A percentile compares a stretch with the other conserved stretches of the same genome.
These are phyloP conservation scores for Montipora cactus DNA, from an alignment of 64 coral and sea anemone genomes.

Conservation along the genomic window DNA sequence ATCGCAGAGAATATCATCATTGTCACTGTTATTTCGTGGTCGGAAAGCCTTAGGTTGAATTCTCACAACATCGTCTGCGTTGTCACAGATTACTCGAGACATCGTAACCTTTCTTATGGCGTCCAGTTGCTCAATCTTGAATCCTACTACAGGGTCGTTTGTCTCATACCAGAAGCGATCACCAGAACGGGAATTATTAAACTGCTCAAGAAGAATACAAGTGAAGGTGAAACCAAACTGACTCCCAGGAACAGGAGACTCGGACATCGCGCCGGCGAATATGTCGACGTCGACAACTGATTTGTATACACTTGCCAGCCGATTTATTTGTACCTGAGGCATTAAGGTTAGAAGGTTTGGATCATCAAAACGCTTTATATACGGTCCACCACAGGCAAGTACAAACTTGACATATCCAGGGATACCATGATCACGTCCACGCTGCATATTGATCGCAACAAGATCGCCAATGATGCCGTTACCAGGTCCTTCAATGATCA, in stretches of 20 bases:
- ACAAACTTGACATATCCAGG: constrained; percentile 79
- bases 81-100: constrained; percentile 10
- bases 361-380: constrained; percentile 14
- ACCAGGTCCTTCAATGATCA: not conserved
- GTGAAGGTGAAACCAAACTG: constrained; percentile 25
- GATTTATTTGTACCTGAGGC: not conserved
- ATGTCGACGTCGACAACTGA: constrained; percentile 62
- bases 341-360: constrained; percentile 25
- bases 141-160: not conserved
- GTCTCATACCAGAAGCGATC: constrained; percentile 61
- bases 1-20: not conserved
- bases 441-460: constrained; percentile 79
- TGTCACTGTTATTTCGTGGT: not conserved
- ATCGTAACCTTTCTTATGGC: not conserved
- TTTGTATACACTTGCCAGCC: not conserved
- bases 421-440: constrained; percentile 87
- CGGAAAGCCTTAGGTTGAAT: not conserved
- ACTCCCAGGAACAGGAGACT: not conserved
- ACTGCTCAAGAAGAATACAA: constrained; percentile 30
- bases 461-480: constrained; percentile 68
- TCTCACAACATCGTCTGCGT: not conserved
- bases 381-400: constrained; percentile 60
- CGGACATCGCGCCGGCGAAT: not conserved
- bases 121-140: not conserved
- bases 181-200: not conserved